Percentiles rank a stretch among this genome's conserved stretches.
phyloP scores from a whole-genome alignment of 2,113 vertebrate species.

The Setophaga coronata region DNA sequence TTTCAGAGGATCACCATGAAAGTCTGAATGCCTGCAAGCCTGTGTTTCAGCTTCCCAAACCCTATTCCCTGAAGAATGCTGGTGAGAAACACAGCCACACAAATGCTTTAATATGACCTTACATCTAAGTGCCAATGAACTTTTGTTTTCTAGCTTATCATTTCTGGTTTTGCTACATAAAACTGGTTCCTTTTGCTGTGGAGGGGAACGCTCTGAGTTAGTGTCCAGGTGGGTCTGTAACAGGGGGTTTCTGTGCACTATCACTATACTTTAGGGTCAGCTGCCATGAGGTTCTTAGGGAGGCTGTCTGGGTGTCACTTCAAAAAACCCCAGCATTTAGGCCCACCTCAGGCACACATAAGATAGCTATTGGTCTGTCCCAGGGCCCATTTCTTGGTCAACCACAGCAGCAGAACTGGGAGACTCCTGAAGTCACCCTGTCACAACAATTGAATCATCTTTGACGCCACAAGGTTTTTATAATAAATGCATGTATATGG shows the following conservation, averaged over 20 bases:
- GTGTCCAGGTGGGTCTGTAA: not conserved
- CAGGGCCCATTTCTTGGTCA: not conserved
- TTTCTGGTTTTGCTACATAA: not conserved
- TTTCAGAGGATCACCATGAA: not conserved
- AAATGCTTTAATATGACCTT: not conserved
- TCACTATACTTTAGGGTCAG: not conserved
- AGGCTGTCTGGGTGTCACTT: not conserved
- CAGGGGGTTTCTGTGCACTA: fast-evolving
- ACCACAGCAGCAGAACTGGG: not conserved
- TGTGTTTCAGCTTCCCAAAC: not conserved
- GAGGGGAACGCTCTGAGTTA: fast-evolving
- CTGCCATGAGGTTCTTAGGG: not conserved
- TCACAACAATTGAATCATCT: not conserved
- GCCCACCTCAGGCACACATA: not conserved
- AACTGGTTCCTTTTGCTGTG: not conserved
- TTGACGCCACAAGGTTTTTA: not conserved
- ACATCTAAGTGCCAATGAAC: not conserved
- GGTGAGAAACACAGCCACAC: not conserved
- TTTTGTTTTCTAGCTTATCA: not conserved
- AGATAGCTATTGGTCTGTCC: not conserved
- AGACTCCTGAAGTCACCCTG: not conserved
- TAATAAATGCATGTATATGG: not conserved
- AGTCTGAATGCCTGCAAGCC: not conserved
- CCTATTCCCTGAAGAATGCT: not conserved
- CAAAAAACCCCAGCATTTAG: not conserved